Evolutionary conservation across 1,140 invertebrate species (phyloP).

Genomic region (Steinernema khuongi): DNA sequence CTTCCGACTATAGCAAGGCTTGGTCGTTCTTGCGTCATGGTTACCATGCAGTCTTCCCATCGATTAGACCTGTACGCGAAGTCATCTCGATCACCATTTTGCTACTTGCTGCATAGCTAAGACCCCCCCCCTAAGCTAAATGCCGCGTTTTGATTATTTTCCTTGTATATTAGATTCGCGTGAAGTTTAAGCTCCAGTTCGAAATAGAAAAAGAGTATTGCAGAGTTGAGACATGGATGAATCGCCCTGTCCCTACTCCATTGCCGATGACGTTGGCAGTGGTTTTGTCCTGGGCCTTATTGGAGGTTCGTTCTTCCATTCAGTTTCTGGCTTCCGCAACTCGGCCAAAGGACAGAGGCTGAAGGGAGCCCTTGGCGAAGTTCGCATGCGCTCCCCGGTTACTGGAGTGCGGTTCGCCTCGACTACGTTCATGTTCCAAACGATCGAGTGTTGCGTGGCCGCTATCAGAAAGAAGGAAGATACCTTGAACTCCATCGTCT

Average conservation of each 20-base stretch:
- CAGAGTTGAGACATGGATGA: neutral
- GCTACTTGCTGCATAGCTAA: too few relatives aligned
- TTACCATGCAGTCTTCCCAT: too few relatives aligned
- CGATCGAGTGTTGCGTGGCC: conserved; percentile 88
- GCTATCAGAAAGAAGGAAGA: conserved; percentile 80
- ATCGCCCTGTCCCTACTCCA: conserved; percentile 75
- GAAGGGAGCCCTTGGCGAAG: conserved; percentile 25
- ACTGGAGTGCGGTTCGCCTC: conserved; percentile 60
- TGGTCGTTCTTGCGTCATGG: too few relatives aligned
- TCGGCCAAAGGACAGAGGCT: conserved; percentile 67
- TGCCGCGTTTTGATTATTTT: too few relatives aligned
- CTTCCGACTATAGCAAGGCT: too few relatives aligned
- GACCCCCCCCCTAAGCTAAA: too few relatives aligned
- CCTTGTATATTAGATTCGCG: too few relatives aligned
- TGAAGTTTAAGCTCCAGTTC: too few relatives aligned
- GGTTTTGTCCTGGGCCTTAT: conserved; percentile 97
- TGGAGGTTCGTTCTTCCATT: conserved; percentile 89
- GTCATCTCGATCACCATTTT: too few relatives aligned
- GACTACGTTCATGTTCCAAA: conserved; percentile 81
- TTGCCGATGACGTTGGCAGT: conserved; percentile 92
- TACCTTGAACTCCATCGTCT: conserved; percentile 75
- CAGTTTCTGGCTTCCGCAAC: conserved; percentile 91
- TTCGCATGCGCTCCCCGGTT: conserved; percentile 43
- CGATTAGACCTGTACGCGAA: too few relatives aligned
- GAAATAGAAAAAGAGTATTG: too few relatives aligned